Percentiles rank a stretch among this genome's conserved stretches.
phyloP scores from a whole-genome alignment of 1,140 invertebrate genomes.

The Tetragnatha versicolor region DNA sequence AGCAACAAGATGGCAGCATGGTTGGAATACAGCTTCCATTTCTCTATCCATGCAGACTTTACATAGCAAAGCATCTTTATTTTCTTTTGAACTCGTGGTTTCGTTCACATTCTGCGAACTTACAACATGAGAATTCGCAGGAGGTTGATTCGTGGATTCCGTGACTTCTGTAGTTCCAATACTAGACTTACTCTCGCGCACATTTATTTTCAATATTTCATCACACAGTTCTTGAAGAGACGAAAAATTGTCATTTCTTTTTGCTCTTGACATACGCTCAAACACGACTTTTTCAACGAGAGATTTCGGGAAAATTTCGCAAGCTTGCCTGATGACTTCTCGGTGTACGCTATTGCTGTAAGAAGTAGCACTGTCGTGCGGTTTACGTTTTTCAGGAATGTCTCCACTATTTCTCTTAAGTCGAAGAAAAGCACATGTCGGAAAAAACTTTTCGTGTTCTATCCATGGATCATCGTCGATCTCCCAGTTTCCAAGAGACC shows the following conservation, averaged over 20 bases:
- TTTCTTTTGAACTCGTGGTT: no score
- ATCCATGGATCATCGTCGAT: conserved; percentile 83
- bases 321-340: conserved; percentile 13
- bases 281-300: background rate
- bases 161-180: no score
- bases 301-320: conserved; percentile 17
- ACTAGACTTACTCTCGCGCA: no score
- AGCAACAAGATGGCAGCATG: conserved; percentile 87
- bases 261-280: no score
- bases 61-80: no score
- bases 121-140: no score
- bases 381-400: background rate
- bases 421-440: conserved; percentile 78
- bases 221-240: conserved; percentile 28
- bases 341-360: background rate
- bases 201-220: no score
- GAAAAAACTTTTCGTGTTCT: conserved; percentile 85
- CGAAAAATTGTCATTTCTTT: background rate
- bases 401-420: conserved; percentile 59
- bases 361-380: no score
- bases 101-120: no score
- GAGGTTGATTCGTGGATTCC: no score
- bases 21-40: conserved; percentile 85
- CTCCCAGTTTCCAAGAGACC: conserved; percentile 87
- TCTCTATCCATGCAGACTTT: conserved; percentile 92